Base-by-base conservation (phyloP, 2,888 invertebrate genomes). In the Sipha maydis region DNA sequence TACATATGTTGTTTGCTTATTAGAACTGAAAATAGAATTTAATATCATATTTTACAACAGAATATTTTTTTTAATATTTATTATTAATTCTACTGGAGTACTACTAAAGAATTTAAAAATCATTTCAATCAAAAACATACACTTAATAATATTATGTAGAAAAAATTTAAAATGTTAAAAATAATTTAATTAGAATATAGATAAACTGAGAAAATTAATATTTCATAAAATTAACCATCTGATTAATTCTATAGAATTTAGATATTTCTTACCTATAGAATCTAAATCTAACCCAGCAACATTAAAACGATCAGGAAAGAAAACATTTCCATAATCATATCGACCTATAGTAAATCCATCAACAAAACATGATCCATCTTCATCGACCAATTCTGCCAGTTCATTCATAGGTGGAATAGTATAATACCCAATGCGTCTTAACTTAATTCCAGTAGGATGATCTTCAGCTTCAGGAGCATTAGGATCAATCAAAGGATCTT, bases 291-390 rank as follows among this genome's bases (percentile, higher is more conserved):
- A 92, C 4, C 96, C 96, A 3, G 96, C 94, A 7, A 99, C 95
- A 91, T 99, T 96, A 80, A 98, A 95, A 83, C 95, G 94, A 84
- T 96, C 96, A 83, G 96, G 94, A 91, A 96, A 99, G 92, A 94
- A 96, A 0, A 98, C 96, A 91, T 96, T 97, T 5, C 99, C 99
- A 92, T 97, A 98, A 90, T 97, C 97, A 90, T 95, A 94, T 17
- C 98, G 94, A 0, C 98, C 98, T 89, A 99, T 94, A 0, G 97
- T 97, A 90, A 99, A 95, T 90, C 97, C 95, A 11, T 97, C 96
- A 0, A 98, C 96, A 25, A 96, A 92, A 91, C 98, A 98, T 4
- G 95, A 93, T 0, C 96, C 96, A 91, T 97, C 95, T 9, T 95
- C 94, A 0, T 94, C 93, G 75, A 96, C 93, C 91, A 95, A 95